phyloP scores from a whole-genome alignment of 2,888 invertebrate species.

The Halictus ligatus region DNA sequence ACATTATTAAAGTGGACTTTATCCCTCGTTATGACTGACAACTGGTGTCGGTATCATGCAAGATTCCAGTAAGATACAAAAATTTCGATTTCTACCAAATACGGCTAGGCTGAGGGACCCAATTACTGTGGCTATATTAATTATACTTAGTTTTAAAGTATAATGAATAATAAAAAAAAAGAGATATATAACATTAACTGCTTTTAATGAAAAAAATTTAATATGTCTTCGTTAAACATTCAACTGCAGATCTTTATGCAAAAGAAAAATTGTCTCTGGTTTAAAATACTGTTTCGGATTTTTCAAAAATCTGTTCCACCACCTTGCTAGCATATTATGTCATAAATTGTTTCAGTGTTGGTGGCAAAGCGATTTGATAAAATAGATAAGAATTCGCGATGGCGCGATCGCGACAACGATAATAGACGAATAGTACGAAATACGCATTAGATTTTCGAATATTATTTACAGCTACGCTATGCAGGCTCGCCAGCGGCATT shows the following conservation, averaged over 20 bases:
- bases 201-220: too few species aligned
- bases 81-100: neutral
- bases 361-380: neutral
- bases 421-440: neutral
- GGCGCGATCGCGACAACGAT: neutral
- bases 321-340: neutral
- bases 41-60: neutral
- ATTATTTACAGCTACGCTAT: constrained; percentile 35
- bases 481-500: neutral
- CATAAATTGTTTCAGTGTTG: neutral
- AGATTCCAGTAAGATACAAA: neutral
- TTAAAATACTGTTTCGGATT: too few species aligned
- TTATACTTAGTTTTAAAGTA: too few species aligned
- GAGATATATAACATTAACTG: too few species aligned
- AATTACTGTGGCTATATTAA: too few species aligned
- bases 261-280: neutral
- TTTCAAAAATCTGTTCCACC: neutral
- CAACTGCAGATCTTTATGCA: too few species aligned
- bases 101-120: too few species aligned
- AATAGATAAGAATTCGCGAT: neutral
- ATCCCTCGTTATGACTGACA: neutral
- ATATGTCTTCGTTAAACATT: too few species aligned
- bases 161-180: too few species aligned
- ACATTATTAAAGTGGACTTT: neutral
- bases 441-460: neutral